Conservation (phyloP, 2,797 vertebrate species). For the Sphaeramia orbicularis region DNA sequence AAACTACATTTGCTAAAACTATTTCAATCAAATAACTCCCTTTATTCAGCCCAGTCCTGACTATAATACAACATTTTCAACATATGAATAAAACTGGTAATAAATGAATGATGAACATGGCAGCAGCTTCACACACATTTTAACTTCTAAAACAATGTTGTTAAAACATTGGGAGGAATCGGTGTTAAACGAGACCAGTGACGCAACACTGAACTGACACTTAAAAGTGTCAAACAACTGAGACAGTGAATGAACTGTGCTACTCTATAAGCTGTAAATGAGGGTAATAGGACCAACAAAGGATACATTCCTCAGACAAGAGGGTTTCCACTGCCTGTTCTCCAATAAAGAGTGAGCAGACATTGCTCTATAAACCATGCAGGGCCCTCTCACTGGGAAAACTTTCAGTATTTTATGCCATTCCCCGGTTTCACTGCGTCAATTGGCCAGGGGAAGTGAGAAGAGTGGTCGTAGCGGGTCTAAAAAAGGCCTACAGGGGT, state of each 20-base stretch:
- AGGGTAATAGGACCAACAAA: constrained; percentile 26
- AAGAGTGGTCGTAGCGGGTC: constrained; percentile 16
- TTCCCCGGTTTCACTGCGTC: constrained; percentile 16
- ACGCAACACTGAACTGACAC: constrained; percentile 4
- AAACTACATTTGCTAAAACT: no score
- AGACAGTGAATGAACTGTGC: constrained; percentile 32
- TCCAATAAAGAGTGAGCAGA: constrained; percentile 37
- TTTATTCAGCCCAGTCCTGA: no score
- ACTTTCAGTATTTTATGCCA: constrained; percentile 25
- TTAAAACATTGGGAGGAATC: constrained; percentile 2
- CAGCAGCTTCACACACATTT: no score
- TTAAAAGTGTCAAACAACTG: constrained; percentile 1
- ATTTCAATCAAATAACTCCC: no score
- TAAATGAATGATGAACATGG: no score
- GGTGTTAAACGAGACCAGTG: background rate
- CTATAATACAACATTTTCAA: no score
- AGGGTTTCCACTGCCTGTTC: constrained; percentile 15
- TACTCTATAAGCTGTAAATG: constrained; percentile 37
- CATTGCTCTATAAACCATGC: constrained; percentile 23
- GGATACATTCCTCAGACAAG: constrained; percentile 45
- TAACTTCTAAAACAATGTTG: no score
- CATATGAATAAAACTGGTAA: no score
- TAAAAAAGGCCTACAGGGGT: constrained; percentile 26
- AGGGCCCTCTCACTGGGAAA: constrained; percentile 14
- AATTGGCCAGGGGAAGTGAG: constrained; percentile 1